A percentile compares a stretch with the other conserved stretches of the same genome.
Conservation (phyloP, 2,888 invertebrate species). For the Oxystoma pomonae region DNA sequence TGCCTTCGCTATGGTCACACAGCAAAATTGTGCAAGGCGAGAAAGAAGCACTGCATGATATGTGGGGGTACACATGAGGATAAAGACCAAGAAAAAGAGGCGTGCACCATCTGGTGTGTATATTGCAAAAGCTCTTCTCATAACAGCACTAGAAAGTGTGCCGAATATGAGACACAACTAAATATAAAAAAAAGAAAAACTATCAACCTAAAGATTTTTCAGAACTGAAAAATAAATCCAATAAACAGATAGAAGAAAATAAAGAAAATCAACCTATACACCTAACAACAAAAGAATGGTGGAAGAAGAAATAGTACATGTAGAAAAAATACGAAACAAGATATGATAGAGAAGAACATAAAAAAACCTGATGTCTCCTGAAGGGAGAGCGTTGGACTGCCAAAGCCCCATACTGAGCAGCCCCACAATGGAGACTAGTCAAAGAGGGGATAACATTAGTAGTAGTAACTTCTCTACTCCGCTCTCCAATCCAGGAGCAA, state of each 20-base stretch:
- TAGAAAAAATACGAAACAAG: background rate
- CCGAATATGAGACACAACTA: background rate
- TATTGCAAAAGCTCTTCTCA: background rate
- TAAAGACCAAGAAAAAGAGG: background rate
- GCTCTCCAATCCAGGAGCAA: too few species aligned
- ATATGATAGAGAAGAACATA: too few species aligned
- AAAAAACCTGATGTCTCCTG: too few species aligned
- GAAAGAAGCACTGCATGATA: background rate
- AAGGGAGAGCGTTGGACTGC: too few species aligned
- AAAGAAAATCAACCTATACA: background rate
- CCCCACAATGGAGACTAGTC: too few species aligned
- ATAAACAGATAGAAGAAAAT: background rate
- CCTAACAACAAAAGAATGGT: background rate
- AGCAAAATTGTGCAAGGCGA: background rate
- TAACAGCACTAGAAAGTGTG: background rate
- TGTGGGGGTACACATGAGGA: background rate
- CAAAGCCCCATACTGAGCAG: too few species aligned
- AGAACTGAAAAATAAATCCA: too few species aligned
- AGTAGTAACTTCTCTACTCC: too few species aligned
- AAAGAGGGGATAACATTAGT: too few species aligned
- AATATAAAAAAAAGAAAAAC: background rate
- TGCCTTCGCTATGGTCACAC: background rate
- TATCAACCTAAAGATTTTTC: background rate
- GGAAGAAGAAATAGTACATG: background rate
- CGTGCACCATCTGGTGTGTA: background rate